These are phyloP conservation scores for Lordiphosa collinella DNA, from an alignment of 1,140 invertebrate genomes.

Conservation along the genomic window DNA sequence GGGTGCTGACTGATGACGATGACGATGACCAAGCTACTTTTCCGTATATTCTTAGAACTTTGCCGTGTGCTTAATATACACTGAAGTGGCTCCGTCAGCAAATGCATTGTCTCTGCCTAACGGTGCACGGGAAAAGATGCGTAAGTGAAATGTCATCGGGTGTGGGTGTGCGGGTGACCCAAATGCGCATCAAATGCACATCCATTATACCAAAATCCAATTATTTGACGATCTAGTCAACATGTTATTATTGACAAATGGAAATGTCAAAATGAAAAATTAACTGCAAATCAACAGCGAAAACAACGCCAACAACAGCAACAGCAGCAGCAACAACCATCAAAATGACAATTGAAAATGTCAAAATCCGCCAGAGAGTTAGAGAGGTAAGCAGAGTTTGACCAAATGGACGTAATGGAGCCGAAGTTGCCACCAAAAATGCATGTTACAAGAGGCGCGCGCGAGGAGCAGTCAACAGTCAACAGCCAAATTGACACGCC, in stretches of 20 bases:
- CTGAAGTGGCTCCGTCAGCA: slow-evolving; percentile 29
- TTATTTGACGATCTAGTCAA: slow-evolving; percentile 41
- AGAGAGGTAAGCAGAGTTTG: slow-evolving; percentile 14
- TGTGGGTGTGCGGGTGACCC: background rate
- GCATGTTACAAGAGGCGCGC: slow-evolving; percentile 55
- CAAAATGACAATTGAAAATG: slow-evolving; percentile 70
- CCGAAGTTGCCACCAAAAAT: slow-evolving; percentile 21
- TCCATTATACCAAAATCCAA: slow-evolving; percentile 20
- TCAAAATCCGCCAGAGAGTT: slow-evolving; percentile 56
- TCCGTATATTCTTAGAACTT: slow-evolving; percentile 25
- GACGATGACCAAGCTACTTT: slow-evolving; percentile 46
- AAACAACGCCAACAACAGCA: slow-evolving; percentile 14
- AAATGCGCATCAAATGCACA: slow-evolving; percentile 31
- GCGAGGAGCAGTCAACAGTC: slow-evolving; percentile 20
- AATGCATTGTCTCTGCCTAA: slow-evolving; percentile 35
- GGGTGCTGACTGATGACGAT: slow-evolving; percentile 36
- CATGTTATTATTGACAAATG: slow-evolving; percentile 77
- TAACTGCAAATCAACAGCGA: slow-evolving; percentile 65
- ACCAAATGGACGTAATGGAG: slow-evolving; percentile 32
- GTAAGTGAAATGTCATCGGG: slow-evolving; percentile 54
- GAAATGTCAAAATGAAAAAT: slow-evolving; percentile 78
- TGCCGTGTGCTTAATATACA: slow-evolving; percentile 9
- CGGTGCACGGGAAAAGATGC: slow-evolving; percentile 39
- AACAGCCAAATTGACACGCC: slow-evolving; percentile 41
- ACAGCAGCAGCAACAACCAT: slow-evolving; percentile 20